Conservation (phyloP, 1,140 invertebrate species). For the Drosophila tropicalis region DNA sequence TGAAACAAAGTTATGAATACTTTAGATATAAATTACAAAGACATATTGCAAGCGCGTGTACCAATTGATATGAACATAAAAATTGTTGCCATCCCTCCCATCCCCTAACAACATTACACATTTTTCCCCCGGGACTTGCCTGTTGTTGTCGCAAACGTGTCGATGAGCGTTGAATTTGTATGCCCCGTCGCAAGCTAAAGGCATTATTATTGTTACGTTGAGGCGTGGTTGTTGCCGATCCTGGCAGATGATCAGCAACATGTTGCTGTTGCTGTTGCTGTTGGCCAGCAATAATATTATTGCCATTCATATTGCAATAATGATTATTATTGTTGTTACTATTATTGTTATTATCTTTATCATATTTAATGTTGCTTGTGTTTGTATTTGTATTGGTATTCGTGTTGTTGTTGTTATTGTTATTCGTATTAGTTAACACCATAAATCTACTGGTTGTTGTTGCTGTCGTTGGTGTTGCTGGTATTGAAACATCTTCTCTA, state of each 20-base stretch:
- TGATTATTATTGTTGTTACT: conserved; percentile 52
- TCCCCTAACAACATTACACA: not conserved
- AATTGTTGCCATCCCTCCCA: not conserved
- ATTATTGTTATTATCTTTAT: conserved; percentile 20
- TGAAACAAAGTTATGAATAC: conserved; percentile 15
- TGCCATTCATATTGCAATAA: conserved; percentile 69
- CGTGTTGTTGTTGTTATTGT: conserved; percentile 33
- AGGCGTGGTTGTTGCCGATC: conserved; percentile 46
- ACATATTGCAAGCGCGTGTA: conserved; percentile 12
- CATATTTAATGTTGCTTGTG: conserved; percentile 39
- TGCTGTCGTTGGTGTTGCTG: conserved; percentile 21
- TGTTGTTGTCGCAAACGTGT: conserved; percentile 81
- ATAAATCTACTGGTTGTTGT: conserved; percentile 4
- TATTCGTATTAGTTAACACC: conserved; percentile 23
- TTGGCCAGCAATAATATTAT: conserved; percentile 41
- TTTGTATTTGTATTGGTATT: conserved; percentile 23
- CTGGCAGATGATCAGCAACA: conserved; percentile 21
- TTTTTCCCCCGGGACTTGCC: conserved; percentile 57
- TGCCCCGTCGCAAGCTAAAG: conserved; percentile 66
- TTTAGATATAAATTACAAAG: conserved; percentile 10
- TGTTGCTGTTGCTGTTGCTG: not conserved
- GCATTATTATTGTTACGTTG: conserved; percentile 36
- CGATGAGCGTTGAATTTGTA: conserved; percentile 70
- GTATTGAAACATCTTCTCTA: conserved; percentile 7
- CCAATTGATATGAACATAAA: not conserved